Conservation (phyloP, 2,888 invertebrate species). For the Patella caerulea region DNA sequence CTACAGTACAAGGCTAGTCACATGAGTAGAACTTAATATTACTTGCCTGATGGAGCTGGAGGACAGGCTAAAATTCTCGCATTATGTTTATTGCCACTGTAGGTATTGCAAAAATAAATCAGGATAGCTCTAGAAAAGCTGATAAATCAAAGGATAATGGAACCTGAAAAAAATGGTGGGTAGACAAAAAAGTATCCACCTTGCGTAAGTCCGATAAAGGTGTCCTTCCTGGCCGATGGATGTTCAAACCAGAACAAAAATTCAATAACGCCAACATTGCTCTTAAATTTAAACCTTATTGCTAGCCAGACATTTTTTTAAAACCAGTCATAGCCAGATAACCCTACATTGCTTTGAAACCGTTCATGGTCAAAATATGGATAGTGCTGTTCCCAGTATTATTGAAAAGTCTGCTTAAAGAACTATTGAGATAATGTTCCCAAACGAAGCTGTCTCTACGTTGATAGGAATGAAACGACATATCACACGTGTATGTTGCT, state of each 20-base stretch:
- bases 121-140: background rate
- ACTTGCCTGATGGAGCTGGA: background rate
- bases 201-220: background rate
- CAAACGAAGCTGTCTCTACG: background rate
- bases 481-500: too few relatives aligned
- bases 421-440: background rate
- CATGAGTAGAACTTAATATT: background rate
- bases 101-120: background rate
- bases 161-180: background rate
- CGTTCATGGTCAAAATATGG: slow-evolving; percentile 2
- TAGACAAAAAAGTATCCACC: too few relatives aligned
- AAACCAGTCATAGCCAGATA: background rate
- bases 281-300: slow-evolving; percentile 12
- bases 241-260: slow-evolving; percentile 18
- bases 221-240: slow-evolving; percentile 11
- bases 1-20: background rate
- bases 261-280: slow-evolving; percentile 13
- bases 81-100: background rate
- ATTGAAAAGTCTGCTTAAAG: background rate
- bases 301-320: slow-evolving; percentile 12
- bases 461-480: background rate
- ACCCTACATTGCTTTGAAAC: too few relatives aligned
- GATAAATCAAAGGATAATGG: background rate
- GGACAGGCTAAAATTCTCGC: background rate
- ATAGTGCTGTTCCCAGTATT: slow-evolving; percentile 1